Evolutionary conservation across 2,113 vertebrate species (phyloP), one percentile per base, ranked within the genome.

Genomic region (Pao palembangensis): DNA sequence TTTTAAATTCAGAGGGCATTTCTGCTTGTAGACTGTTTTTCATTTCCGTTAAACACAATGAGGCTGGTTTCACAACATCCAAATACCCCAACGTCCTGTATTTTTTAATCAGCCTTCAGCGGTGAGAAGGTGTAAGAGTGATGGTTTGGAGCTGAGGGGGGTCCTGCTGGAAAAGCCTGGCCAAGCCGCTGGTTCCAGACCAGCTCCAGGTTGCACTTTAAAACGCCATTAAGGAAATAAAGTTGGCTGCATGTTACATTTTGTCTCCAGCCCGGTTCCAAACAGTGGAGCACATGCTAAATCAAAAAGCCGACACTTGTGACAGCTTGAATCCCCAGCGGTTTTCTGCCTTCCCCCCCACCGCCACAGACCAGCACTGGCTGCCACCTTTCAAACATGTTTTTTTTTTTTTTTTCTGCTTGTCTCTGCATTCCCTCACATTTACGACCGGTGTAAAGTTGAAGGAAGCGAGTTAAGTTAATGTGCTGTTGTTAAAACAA

Each of bases 391-490:
- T 49, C 54, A 53, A 2, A 74, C 58, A 70, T 51, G 57, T 18
- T 54, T 28, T 23, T 51, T 59, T 54, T 18, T 54, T 28, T 23
- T 51, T 59, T 54, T 10, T 58, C 55, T 48, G 38, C 25, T 25
- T 83, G 71, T 84, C 87, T 64, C 74, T 83, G 60, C 70, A 67
- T 91, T 91, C 89, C 86, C 85, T 73, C n/a, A 68, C 76, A 67
- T 91, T 93, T 92, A 92, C 90, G 86, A 87, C 83, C 72, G 50
- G 64, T 84, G 82, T 91, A 89, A 90, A 89, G 89, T 78, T 73
- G 79, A 88, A 92, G 93, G 93, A 93, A 93, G 92, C 89, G 86
- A 91, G 91, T 94, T 91, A 91, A 84, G 89, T 92, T 92, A 93
- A 94, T 92, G 93, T 91, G 91, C 89, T 90, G 89, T 91, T 61